phyloP scores from a whole-genome alignment of 2,113 vertebrate genomes.

The Peromyscus californicus region DNA sequence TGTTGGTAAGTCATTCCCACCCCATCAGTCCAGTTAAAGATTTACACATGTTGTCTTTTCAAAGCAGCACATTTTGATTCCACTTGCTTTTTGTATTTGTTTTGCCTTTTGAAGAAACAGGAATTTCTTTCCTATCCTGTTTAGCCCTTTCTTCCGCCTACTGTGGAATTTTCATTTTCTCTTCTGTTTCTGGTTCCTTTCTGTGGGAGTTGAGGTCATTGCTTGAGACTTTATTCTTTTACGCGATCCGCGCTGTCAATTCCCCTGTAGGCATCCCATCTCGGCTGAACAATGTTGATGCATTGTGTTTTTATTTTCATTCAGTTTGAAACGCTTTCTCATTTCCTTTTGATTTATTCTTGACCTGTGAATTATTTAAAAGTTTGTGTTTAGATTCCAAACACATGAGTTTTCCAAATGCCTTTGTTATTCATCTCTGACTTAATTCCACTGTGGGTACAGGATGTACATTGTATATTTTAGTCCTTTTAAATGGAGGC shows the following conservation, averaged over 20 bases:
- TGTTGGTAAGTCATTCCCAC: not conserved
- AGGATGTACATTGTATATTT: not conserved
- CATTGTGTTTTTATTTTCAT: constrained; percentile 19
- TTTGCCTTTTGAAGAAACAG: not conserved
- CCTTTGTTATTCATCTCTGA: constrained; percentile 62
- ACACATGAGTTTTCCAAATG: not conserved
- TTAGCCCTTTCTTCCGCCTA: not conserved
- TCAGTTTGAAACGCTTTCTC: constrained; percentile 22
- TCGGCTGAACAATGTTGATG: not conserved
- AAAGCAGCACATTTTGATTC: constrained; percentile 5
- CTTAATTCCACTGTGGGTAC: not conserved
- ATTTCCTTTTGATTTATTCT: constrained; percentile 40
- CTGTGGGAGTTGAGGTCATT: not conserved
- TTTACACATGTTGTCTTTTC: constrained; percentile 28
- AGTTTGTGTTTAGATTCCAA: not conserved
- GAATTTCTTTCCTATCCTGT: not conserved
- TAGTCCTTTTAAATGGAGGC: constrained; percentile 17
- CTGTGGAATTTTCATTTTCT: constrained; percentile 30
- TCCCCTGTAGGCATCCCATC: not conserved
- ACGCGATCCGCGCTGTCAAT: not conserved
- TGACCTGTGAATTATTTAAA: constrained; percentile 8
- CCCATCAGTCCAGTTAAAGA: not conserved
- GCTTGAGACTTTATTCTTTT: not conserved
- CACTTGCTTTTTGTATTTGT: not conserved
- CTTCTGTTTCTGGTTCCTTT: constrained; percentile 18